Conservation (phyloP, 2,888 invertebrate species). For the Azorinus chamasolen region DNA sequence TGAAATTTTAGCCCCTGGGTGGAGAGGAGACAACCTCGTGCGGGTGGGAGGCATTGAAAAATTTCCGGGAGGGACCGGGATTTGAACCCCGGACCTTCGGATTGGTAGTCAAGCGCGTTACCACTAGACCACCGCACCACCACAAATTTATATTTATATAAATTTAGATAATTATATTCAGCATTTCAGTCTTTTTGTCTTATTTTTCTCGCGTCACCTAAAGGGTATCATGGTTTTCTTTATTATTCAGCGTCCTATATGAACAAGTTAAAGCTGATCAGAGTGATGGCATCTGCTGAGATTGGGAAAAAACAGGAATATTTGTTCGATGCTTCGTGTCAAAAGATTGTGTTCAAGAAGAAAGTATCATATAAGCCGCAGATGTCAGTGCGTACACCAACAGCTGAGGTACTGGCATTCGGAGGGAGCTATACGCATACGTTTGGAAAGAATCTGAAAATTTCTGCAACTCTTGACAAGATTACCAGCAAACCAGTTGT, state of each 20-base stretch:
- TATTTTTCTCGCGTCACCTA: no score
- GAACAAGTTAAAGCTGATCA: slow-evolving; percentile 55
- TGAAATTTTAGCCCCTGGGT: no score
- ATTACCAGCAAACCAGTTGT: slow-evolving; percentile 55
- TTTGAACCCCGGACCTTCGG: no score
- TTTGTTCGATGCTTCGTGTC: slow-evolving; percentile 56
- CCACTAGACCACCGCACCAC: no score
- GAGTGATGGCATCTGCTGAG: slow-evolving; percentile 46
- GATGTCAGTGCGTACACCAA: slow-evolving; percentile 57
- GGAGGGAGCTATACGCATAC: slow-evolving; percentile 63
- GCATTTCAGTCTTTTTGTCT: no score
- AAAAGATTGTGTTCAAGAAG: slow-evolving; percentile 55
- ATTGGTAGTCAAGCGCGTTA: no score
- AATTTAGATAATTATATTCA: no score
- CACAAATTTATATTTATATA: no score
- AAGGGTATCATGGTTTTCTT: no score
- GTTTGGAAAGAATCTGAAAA: slow-evolving; percentile 55
- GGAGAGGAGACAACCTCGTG: no score
- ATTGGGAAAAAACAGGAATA: slow-evolving; percentile 43
- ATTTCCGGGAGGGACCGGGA: no score
- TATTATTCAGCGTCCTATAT: slow-evolving; percentile 19
- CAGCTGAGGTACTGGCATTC: slow-evolving; percentile 51
- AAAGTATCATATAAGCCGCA: slow-evolving; percentile 60
- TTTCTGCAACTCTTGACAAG: slow-evolving; percentile 62
- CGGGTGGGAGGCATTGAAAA: no score